A percentile compares a stretch with the other conserved stretches of the same genome.
Evolutionary conservation across 1,140 invertebrate species (phyloP).

Genomic region (Diabrotica virgifera): DNA sequence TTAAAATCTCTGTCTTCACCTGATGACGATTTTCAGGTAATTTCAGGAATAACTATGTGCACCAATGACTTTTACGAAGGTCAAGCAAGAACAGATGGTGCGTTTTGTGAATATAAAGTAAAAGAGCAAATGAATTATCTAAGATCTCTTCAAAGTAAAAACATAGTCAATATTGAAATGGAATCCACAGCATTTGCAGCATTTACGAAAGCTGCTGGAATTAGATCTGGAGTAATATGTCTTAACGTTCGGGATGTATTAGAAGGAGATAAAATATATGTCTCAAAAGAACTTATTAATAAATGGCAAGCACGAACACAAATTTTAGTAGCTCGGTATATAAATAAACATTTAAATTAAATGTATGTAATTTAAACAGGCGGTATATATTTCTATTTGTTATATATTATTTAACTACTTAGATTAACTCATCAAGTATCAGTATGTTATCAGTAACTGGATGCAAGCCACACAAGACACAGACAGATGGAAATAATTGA

Average conservation of each 20-base stretch:
- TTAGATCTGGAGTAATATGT: slow-evolving; percentile 90
- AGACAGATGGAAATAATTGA: too few species aligned
- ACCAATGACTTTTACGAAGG: slow-evolving; percentile 97
- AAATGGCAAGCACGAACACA: too few species aligned
- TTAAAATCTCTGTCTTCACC: slow-evolving; percentile 68
- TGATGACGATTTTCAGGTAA: slow-evolving; percentile 81
- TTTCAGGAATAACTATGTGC: slow-evolving; percentile 89
- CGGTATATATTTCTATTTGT: too few species aligned
- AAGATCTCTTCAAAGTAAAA: slow-evolving; percentile 68
- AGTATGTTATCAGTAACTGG: too few species aligned
- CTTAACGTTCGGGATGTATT: slow-evolving; percentile 91
- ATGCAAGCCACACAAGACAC: too few species aligned
- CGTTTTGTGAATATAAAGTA: slow-evolving; percentile 92
- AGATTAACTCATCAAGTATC: too few species aligned
- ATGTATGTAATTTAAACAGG: too few species aligned
- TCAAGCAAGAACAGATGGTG: slow-evolving; percentile 92
- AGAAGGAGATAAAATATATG: slow-evolving; percentile 71
- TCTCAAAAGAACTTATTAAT: too few species aligned
- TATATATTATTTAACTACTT: too few species aligned
- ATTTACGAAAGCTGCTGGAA: slow-evolving; percentile 87
- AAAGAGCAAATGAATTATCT: slow-evolving; percentile 89
- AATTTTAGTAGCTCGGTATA: too few species aligned
- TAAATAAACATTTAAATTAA: too few species aligned
- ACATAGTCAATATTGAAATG: slow-evolving; percentile 98
- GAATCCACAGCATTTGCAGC: slow-evolving; percentile 91